Evolutionary conservation across 2,113 vertebrate species (phyloP), one percentile per base, ranked within the genome.

Genomic region (Clarias gariepinus): DNA sequence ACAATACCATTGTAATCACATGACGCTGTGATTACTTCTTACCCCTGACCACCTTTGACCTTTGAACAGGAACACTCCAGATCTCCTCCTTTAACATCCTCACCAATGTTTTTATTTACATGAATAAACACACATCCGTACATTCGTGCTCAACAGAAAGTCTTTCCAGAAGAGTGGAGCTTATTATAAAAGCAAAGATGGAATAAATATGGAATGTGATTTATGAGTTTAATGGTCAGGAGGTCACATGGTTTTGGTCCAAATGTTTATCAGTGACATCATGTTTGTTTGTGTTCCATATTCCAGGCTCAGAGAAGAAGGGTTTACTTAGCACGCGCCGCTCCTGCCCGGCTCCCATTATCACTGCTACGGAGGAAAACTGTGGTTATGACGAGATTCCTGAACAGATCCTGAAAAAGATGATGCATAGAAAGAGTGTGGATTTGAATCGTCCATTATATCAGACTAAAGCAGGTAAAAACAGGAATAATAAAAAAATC

Each of bases 281-380:
- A n/a, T 68, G 23, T 77, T 36, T 80, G 19, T 23, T 80, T 80
- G 12, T 61, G 76, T 61, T 16, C 1, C 28, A 53, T 79, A 15
- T 74, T 90, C 21, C 88, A 96, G 95, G 94, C 21, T 95, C 95
- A 68, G 12, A 87, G 88, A 94, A 90, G 89, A 89, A 23, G 10
- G 0, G 0, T 0, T 0, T 19, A 1, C 3, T 90, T 4, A 0
- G 0, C n/a, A 92, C 33, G 0, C 81, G n/a, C 33, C 91, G 57
- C 30, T 95, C 95, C 1, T 95, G 95, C 82, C 89, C 92, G 73
- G 68, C 41, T 68, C 87, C 88, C 41, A 12, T 36, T 60, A 5
- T 21, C 66, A 18, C n/a, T n/a, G 25, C 87, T 53, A 58, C 78
- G 25, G 33, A 79, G 18, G 58, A 60, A 33, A 71, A 79, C 66